Percentiles rank a stretch among this genome's conserved stretches.
These are phyloP conservation scores for Eueides isabella DNA, from an alignment of 1,140 invertebrate species.

Conservation along the genomic window DNA sequence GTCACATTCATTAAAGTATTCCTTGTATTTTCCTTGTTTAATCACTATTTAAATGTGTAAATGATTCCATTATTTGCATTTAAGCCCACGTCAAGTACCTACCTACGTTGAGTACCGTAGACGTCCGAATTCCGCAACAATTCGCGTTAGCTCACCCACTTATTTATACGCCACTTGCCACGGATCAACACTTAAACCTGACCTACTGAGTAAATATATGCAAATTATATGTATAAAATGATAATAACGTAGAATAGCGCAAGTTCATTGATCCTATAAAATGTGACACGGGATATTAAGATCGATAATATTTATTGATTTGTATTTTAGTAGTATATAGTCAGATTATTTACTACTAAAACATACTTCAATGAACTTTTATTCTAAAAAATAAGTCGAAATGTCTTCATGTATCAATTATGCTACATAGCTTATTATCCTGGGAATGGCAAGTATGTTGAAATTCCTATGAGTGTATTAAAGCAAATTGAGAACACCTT, in stretches of 20 bases:
- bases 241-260: constrained; percentile 17
- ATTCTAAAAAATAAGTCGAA: too few species aligned
- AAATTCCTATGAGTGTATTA: too few species aligned
- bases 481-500: too few species aligned
- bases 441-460: too few species aligned
- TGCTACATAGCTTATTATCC: too few species aligned
- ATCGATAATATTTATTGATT: neutral
- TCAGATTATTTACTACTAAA: too few species aligned
- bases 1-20: neutral
- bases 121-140: constrained; percentile 63
- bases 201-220: constrained; percentile 33
- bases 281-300: neutral
- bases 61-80: constrained; percentile 20
- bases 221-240: constrained; percentile 29
- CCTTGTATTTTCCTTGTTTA: neutral
- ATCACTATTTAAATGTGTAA: neutral
- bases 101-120: constrained; percentile 65
- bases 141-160: constrained; percentile 69
- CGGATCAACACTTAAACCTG: constrained; percentile 34
- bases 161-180: constrained; percentile 42
- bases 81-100: constrained; percentile 24
- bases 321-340: neutral
- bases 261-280: constrained; percentile 17
- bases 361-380: too few species aligned
- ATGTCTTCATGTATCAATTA: too few species aligned